Conservation (phyloP, 2,113 vertebrate genomes). For the Eolophus roseicapilla region DNA sequence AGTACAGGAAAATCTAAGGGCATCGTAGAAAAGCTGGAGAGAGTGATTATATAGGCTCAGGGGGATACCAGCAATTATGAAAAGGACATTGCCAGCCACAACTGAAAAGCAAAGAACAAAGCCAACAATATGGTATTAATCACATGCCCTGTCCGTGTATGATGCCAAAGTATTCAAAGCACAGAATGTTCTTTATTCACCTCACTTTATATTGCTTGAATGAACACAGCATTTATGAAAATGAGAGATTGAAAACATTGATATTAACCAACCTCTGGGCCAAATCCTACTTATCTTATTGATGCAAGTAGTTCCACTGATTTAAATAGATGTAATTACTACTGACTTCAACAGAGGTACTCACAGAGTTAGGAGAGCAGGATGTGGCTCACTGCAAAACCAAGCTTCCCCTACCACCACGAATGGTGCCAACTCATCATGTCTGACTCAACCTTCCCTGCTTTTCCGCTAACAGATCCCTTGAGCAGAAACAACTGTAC, state of each 20-base stretch:
- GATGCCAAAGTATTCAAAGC: slow-evolving; percentile 58
- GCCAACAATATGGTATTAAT: slow-evolving; percentile 70
- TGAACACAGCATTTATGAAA: slow-evolving; percentile 42
- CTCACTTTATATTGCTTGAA: slow-evolving; percentile 31
- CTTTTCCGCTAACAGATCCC: background rate
- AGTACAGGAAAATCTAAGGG: slow-evolving; percentile 26
- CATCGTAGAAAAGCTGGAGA: slow-evolving; percentile 2
- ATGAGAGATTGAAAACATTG: slow-evolving; percentile 56
- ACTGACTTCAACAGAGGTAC: background rate
- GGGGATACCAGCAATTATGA: slow-evolving; percentile 37
- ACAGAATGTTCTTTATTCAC: slow-evolving; percentile 62
- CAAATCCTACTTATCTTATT: slow-evolving; percentile 64
- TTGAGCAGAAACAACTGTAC: background rate
- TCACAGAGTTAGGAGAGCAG: slow-evolving; percentile 21
- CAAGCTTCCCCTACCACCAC: slow-evolving; percentile 28
- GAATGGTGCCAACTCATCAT: background rate
- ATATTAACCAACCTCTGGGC: slow-evolving; percentile 44
- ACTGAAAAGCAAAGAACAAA: slow-evolving; percentile 63
- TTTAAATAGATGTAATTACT: slow-evolving; percentile 36
- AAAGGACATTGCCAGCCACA: slow-evolving; percentile 45
- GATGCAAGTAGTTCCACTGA: slow-evolving; percentile 56
- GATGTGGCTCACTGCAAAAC: slow-evolving; percentile 47
- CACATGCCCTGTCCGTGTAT: slow-evolving; percentile 18
- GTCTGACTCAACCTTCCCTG: background rate
- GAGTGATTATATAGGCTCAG: slow-evolving; percentile 43